phyloP scores from a whole-genome alignment of 2,888 invertebrate genomes.

The Calameuta idolon region DNA sequence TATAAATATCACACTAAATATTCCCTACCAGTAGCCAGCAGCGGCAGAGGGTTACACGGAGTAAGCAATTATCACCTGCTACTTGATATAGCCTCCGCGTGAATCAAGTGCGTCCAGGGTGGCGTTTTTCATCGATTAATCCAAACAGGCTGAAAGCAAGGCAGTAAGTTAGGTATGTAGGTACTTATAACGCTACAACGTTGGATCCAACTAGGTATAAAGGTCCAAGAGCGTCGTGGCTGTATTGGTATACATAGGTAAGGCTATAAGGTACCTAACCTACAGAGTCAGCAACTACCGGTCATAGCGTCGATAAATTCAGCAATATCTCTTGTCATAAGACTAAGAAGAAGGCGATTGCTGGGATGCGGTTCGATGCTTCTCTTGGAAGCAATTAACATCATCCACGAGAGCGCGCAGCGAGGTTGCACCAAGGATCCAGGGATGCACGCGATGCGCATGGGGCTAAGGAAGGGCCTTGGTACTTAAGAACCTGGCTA shows the following conservation, averaged over 20 bases:
- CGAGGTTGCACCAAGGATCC: not conserved
- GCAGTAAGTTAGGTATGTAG: not conserved
- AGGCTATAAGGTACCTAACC: not conserved
- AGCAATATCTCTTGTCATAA: not conserved
- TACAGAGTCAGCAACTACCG: not conserved
- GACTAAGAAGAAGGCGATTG: not conserved
- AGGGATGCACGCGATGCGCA: not conserved
- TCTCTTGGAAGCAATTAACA: not conserved
- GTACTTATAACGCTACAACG: not conserved
- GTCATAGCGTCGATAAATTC: not conserved
- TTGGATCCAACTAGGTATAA: not conserved
- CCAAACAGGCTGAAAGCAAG: not conserved
- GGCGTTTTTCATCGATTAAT: not conserved
- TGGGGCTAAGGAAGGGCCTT: not conserved
- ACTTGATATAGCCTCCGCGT: not conserved
- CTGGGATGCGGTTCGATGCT: not conserved
- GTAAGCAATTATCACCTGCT: not conserved
- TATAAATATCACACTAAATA: not conserved
- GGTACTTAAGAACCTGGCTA: constrained; percentile 12
- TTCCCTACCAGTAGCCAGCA: not conserved
- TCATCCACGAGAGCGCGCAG: not conserved
- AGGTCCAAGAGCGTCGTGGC: not conserved
- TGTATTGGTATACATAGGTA: not conserved
- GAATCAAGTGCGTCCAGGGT: not conserved
- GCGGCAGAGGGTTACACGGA: not conserved